Conservation (phyloP, 1,140 invertebrate genomes). For the Philaenus spumarius region DNA sequence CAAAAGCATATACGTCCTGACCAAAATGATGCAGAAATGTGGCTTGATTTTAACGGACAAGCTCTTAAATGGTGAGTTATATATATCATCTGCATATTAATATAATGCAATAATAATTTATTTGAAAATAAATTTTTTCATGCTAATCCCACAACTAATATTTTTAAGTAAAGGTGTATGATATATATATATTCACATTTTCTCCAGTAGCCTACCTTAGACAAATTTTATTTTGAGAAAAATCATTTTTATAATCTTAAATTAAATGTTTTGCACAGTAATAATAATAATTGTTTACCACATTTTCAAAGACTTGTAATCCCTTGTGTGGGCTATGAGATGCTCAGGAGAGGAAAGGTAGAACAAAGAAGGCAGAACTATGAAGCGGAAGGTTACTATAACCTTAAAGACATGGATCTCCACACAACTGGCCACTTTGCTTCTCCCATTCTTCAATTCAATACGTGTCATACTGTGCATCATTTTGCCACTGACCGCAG, state of each 20-base stretch:
- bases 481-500: too few relatives aligned
- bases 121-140: too few relatives aligned
- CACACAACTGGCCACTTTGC: too few relatives aligned
- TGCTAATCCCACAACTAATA: too few relatives aligned
- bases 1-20: constrained; percentile 72
- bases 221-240: too few relatives aligned
- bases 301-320: background rate
- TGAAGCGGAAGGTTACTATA: background rate
- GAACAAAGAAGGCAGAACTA: background rate
- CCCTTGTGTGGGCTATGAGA: background rate
- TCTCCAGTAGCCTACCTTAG: too few relatives aligned
- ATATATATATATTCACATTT: too few relatives aligned
- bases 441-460: background rate
- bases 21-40: constrained; percentile 82
- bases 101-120: too few relatives aligned
- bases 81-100: too few relatives aligned
- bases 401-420: too few relatives aligned
- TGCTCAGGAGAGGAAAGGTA: background rate
- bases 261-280: background rate
- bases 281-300: background rate
- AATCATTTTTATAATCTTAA: background rate
- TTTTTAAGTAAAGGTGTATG: too few relatives aligned
- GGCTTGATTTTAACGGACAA: constrained; percentile 89
- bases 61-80: constrained; percentile 80
- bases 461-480: too few relatives aligned